phyloP scores from a whole-genome alignment of 2,888 invertebrate species.

The Plagodis pulveraria region DNA sequence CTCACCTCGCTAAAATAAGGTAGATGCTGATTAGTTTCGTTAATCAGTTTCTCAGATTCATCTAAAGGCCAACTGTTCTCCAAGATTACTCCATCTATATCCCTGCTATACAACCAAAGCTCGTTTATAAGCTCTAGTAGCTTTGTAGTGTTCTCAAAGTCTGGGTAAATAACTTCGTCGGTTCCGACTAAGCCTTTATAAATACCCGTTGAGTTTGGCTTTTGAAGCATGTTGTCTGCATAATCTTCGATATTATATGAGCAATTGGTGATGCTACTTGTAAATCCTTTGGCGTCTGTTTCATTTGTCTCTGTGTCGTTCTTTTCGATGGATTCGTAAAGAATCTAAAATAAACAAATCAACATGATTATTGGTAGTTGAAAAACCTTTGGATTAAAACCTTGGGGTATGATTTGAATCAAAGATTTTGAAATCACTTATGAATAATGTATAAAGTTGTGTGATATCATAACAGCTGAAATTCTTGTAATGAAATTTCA shows the following conservation, averaged over 20 bases:
- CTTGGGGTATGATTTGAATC: too few relatives aligned
- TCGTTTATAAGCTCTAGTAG: conserved; percentile 48
- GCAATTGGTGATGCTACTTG: conserved; percentile 27
- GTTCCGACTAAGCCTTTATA: conserved; percentile 56
- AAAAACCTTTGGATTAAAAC: background rate
- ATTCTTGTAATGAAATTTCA: too few relatives aligned
- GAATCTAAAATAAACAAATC: conserved; percentile 48
- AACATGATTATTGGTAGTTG: background rate
- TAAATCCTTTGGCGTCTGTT: conserved; percentile 30
- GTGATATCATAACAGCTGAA: too few relatives aligned
- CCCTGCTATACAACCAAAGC: conserved; percentile 55
- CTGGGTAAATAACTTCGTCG: conserved; percentile 60
- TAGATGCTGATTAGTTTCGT: conserved; percentile 59
- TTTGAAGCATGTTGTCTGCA: conserved; percentile 48
- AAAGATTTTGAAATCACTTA: too few relatives aligned
- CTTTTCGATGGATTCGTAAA: conserved; percentile 34
- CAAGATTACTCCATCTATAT: conserved; percentile 75
- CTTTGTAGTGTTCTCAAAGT: conserved; percentile 48
- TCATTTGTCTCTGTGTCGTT: conserved; percentile 32
- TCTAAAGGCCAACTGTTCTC: conserved; percentile 85
- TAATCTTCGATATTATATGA: conserved; percentile 39
- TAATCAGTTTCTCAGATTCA: conserved; percentile 58
- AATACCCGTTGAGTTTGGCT: conserved; percentile 39
- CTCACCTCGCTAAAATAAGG: conserved; percentile 82
- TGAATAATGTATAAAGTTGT: too few relatives aligned